Conservation (phyloP, 2,113 vertebrate genomes). For the Puma concolor region DNA sequence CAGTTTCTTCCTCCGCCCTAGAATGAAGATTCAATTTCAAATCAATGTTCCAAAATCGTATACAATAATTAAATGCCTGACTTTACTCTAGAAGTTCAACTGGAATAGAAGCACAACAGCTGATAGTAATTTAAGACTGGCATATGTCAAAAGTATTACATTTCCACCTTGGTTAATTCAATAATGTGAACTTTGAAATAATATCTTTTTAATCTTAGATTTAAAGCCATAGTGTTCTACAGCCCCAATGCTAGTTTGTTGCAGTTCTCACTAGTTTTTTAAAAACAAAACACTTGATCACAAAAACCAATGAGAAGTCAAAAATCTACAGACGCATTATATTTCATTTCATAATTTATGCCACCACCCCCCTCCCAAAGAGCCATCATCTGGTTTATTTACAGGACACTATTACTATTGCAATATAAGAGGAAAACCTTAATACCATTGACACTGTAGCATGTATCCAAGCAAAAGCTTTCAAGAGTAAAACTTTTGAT, state of each 20-base stretch:
- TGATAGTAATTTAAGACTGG: not conserved
- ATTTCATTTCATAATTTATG: conserved; percentile 43
- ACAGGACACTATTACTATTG: not conserved
- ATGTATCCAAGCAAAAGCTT: conserved; percentile 33
- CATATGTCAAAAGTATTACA: conserved; percentile 2
- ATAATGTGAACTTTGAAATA: not conserved
- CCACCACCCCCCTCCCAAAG: not conserved
- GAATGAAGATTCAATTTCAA: not conserved
- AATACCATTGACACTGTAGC: not conserved
- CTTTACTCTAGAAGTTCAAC: not conserved
- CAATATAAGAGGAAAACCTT: not conserved
- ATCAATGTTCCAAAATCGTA: not conserved
- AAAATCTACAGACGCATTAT: not conserved
- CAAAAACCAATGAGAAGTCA: conserved; percentile 39
- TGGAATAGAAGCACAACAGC: not conserved
- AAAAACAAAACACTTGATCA: not conserved
- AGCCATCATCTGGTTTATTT: not conserved
- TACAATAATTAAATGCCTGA: not conserved
- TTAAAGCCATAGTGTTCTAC: conserved; percentile 23
- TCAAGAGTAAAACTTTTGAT: not conserved
- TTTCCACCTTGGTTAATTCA: conserved; percentile 1
- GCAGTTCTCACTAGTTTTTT: not conserved
- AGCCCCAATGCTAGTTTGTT: not conserved
- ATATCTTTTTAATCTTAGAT: not conserved
- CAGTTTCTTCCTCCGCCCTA: not conserved